A percentile compares a stretch with the other conserved stretches of the same genome.
phyloP scores from a whole-genome alignment of 2,888 invertebrate species.

The Zygaena filipendulae region DNA sequence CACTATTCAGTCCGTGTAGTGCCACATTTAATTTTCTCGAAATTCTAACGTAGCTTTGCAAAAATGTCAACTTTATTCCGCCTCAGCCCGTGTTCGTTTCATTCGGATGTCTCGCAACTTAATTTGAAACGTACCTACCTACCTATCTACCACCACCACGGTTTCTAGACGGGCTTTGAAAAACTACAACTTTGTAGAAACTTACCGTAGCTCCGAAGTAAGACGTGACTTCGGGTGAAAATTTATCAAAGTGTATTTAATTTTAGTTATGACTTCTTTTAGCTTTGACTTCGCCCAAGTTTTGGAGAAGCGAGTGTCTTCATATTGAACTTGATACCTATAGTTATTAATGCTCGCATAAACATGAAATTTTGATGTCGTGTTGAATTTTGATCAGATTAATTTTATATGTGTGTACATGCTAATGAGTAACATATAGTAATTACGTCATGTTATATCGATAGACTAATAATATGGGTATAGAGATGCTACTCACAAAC shows the following conservation, averaged over 20 bases:
- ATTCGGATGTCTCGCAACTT: constrained; percentile 57
- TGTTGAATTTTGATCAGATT: too few species aligned
- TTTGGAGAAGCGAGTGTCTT: too few species aligned
- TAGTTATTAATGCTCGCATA: too few species aligned
- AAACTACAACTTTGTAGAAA: constrained; percentile 66
- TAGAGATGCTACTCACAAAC: too few species aligned
- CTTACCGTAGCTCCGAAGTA: constrained; percentile 53
- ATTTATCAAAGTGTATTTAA: constrained; percentile 65
- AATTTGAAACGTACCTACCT: constrained; percentile 60
- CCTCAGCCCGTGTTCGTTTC: constrained; percentile 59
- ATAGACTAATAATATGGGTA: too few species aligned
- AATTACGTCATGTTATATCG: too few species aligned
- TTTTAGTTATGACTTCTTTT: constrained; percentile 61
- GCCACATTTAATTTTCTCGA: constrained; percentile 69
- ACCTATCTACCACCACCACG: too few species aligned
- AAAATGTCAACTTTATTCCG: constrained; percentile 69
- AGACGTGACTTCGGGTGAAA: constrained; percentile 60
- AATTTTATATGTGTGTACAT: too few species aligned
- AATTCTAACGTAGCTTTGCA: constrained; percentile 67
- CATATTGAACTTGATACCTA: too few species aligned
- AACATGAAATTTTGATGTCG: too few species aligned
- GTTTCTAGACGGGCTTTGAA: constrained; percentile 64
- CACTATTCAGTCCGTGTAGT: constrained; percentile 43
- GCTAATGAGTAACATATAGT: too few species aligned
- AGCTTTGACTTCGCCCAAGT: constrained; percentile 22